Conservation (phyloP, 2,113 vertebrate genomes). For the Solea solea region DNA sequence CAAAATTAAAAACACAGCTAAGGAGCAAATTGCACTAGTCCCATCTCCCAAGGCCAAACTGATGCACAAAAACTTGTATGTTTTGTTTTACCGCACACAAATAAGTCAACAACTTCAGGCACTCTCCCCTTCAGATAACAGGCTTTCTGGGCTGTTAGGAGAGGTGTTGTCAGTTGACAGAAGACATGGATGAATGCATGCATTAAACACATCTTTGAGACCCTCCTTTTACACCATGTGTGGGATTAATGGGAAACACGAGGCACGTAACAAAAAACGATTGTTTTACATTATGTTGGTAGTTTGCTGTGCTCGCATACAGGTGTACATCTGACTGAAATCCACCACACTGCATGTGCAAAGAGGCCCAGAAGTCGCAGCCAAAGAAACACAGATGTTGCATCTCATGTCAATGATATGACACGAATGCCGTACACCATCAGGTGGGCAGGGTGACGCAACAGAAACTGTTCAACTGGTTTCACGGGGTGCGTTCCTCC, state of each 20-base stretch:
- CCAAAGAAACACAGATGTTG: slow-evolving; percentile 36
- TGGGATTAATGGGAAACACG: not conserved
- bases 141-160: not conserved
- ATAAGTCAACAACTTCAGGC: slow-evolving; percentile 24
- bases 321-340: slow-evolving; percentile 3
- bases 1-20: slow-evolving; percentile 3
- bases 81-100: slow-evolving; percentile 17
- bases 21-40: not conserved
- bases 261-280: not conserved
- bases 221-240: not conserved
- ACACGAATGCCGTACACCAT: slow-evolving; percentile 47
- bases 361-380: slow-evolving; percentile 15
- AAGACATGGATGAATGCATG: slow-evolving; percentile 15
- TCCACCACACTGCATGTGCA: slow-evolving; percentile 32
- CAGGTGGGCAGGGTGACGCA: slow-evolving; percentile 70
- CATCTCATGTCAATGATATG: slow-evolving; percentile 34
- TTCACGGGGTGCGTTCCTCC: slow-evolving; percentile 63
- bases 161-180: slow-evolving; percentile 2
- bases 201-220: not conserved
- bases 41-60: slow-evolving; percentile 10
- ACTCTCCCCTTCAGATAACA: slow-evolving; percentile 15
- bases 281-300: not conserved
- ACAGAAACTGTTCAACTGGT: slow-evolving; percentile 74
- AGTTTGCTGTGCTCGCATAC: slow-evolving; percentile 3
- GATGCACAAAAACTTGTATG: no score